These are phyloP conservation scores for Metellina segmentata DNA, from an alignment of 2,888 invertebrate genomes.

Conservation along the genomic window DNA sequence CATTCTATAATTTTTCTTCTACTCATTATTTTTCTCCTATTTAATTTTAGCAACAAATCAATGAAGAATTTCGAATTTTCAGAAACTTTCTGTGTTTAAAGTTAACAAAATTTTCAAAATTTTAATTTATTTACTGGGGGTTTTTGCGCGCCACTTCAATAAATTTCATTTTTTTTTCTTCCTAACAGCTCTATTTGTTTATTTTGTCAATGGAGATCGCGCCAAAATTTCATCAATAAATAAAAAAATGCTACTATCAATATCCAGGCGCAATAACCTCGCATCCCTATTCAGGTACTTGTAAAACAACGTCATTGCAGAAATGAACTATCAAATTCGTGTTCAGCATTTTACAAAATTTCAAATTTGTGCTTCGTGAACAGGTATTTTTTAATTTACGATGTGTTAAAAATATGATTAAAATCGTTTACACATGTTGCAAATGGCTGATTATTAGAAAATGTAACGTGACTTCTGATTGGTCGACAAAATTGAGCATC, in stretches of 20 bases:
- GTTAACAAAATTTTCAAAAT: too few relatives aligned
- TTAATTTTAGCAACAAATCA: too few relatives aligned
- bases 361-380: background rate
- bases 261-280: conserved; percentile 22
- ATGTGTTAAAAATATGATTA: conserved; percentile 27
- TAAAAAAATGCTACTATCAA: conserved; percentile 31
- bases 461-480: conserved; percentile 65
- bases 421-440: conserved; percentile 31
- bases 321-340: background rate
- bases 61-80: background rate
- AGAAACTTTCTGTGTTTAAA: too few relatives aligned
- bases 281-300: background rate
- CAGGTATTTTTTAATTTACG: background rate
- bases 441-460: conserved; percentile 54
- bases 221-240: conserved; percentile 43
- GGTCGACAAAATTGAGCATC: conserved; percentile 53
- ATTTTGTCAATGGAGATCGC: conserved; percentile 36
- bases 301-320: background rate
- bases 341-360: background rate
- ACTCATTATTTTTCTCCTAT: too few relatives aligned
- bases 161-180: background rate
- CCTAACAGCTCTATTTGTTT: background rate
- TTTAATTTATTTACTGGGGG: too few relatives aligned
- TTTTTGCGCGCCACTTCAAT: background rate
- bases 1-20: too few relatives aligned